Percentiles rank a stretch among this genome's conserved stretches.
Conservation (phyloP, 2,888 invertebrate species). For the Doris montereyensis region DNA sequence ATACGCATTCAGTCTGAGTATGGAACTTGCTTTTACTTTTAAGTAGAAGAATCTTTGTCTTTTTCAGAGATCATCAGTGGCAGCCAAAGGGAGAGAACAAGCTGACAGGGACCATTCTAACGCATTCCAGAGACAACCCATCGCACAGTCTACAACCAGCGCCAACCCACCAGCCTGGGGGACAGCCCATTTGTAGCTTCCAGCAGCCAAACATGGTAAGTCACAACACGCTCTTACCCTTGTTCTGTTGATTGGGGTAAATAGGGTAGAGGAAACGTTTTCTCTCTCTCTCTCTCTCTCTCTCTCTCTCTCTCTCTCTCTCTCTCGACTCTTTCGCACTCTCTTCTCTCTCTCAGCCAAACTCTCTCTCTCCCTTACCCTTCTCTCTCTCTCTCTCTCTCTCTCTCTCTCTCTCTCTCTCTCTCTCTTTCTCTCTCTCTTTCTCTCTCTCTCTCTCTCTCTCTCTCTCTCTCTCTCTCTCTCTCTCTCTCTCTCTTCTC, state of each 20-base stretch:
- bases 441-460: too few species aligned
- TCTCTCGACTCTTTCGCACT: not conserved
- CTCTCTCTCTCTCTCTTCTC: too few species aligned
- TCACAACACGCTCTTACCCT: too few species aligned
- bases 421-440: too few species aligned
- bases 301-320: not conserved
- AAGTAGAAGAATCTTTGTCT: too few species aligned
- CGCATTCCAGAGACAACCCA: constrained; percentile 50
- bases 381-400: constrained; percentile 16
- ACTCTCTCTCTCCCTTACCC: not conserved
- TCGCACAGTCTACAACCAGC: constrained; percentile 51
- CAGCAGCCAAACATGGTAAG: constrained; percentile 44
- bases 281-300: not conserved
- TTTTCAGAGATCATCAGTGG: constrained; percentile 65
- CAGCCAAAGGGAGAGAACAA: constrained; percentile 68
- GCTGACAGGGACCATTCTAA: constrained; percentile 65
- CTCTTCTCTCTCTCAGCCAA: constrained; percentile 8
- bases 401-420: too few species aligned
- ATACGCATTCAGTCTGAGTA: too few species aligned
- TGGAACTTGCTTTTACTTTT: too few species aligned
- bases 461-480: too few species aligned
- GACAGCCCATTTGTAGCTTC: constrained; percentile 31
- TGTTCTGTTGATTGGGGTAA: too few species aligned
- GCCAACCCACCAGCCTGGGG: constrained; percentile 44
- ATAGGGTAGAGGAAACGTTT: not conserved